These are phyloP conservation scores for Leptosomus discolor DNA, from an alignment of 2,113 vertebrate species.

Conservation along the genomic window DNA sequence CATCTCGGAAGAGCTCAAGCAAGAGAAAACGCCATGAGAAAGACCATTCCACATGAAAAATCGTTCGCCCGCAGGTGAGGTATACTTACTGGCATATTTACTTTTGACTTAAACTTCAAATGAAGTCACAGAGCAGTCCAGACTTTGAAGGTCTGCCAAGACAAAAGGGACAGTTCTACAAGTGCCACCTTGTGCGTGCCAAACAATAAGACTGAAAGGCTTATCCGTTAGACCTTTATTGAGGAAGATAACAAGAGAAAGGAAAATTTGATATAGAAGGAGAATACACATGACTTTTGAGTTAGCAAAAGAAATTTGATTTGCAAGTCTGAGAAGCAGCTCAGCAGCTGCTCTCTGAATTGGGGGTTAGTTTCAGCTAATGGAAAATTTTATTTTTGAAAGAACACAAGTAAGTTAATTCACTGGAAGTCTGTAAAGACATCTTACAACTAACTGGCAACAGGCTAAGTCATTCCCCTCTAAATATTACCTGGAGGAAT, in stretches of 20 bases:
- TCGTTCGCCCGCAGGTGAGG: background rate
- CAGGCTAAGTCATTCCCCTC: background rate
- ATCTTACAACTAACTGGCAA: background rate
- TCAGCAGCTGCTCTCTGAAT: background rate
- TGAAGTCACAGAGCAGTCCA: background rate
- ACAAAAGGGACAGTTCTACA: background rate
- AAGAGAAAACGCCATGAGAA: background rate
- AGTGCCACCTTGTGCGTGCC: background rate
- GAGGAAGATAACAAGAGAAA: background rate
- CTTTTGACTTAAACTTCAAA: background rate
- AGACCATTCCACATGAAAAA: background rate
- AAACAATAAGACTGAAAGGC: background rate
- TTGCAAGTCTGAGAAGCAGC: background rate
- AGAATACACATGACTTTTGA: background rate
- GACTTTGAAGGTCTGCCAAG: background rate
- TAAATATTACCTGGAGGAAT: background rate
- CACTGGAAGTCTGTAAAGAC: background rate
- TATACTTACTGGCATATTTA: background rate
- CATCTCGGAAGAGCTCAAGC: background rate
- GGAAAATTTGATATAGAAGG: background rate
- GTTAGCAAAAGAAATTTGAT: background rate
- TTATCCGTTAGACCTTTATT: background rate
- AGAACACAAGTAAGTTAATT: background rate
- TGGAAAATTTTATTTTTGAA: background rate
- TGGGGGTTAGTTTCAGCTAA: background rate